A percentile compares a stretch with the other conserved stretches of the same genome.
Evolutionary conservation across 2,888 invertebrate genomes (phyloP).

Genomic region (Podotricha telesiphe): DNA sequence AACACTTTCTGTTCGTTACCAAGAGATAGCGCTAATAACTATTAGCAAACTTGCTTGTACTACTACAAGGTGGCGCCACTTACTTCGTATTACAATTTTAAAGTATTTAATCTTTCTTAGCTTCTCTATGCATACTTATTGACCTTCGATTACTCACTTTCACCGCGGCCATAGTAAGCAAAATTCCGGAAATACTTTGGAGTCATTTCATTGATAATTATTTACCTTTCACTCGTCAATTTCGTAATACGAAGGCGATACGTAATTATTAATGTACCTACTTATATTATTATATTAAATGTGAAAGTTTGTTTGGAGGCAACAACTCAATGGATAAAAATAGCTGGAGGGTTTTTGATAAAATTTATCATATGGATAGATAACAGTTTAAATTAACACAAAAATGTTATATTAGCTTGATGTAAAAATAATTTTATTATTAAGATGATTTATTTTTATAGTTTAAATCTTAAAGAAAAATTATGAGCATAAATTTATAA

Average conservation of each 20-base stretch:
- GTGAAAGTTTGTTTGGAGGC: background rate
- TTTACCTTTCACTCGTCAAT: slow-evolving; percentile 60
- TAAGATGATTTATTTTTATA: too few relatives aligned
- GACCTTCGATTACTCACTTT: slow-evolving; percentile 71
- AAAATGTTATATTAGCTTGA: background rate
- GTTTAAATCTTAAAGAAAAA: too few relatives aligned
- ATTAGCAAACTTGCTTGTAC: slow-evolving; percentile 18
- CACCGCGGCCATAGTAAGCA: slow-evolving; percentile 66
- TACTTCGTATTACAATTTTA: slow-evolving; percentile 45
- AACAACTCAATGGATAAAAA: background rate
- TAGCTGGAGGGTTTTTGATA: slow-evolving; percentile 1
- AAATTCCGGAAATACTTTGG: slow-evolving; percentile 66
- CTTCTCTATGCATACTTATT: slow-evolving; percentile 33
- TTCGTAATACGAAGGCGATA: slow-evolving; percentile 63
- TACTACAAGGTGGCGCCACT: slow-evolving; percentile 59
- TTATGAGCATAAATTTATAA: background rate
- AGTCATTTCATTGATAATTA: slow-evolving; percentile 62
- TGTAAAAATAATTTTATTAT: background rate
- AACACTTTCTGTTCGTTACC: slow-evolving; percentile 7
- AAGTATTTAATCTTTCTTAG: slow-evolving; percentile 42
- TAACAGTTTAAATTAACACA: background rate
- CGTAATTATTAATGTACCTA: slow-evolving; percentile 28
- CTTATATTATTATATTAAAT: slow-evolving; percentile 9
- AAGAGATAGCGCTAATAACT: slow-evolving; percentile 50
- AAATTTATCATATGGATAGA: background rate